Conservation (phyloP, 2,797 vertebrate genomes). For the Pseudochirops cupreus region DNA sequence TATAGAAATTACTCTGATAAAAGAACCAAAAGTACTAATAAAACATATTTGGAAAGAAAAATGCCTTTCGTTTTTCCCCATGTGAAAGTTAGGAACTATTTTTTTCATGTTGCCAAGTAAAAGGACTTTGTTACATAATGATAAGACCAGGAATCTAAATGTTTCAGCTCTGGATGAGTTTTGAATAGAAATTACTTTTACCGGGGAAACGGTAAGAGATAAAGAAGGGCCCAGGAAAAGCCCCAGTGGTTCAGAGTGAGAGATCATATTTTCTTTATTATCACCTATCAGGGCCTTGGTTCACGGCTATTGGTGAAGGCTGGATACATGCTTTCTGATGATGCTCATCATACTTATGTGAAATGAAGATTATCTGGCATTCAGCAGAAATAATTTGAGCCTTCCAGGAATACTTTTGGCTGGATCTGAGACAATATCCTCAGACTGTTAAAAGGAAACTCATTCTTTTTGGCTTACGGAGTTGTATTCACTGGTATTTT, state of each 20-base stretch:
- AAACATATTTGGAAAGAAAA: not conserved
- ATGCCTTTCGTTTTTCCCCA: not conserved
- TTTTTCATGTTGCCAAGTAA: not conserved
- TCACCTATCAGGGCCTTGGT: not conserved
- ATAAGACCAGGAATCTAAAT: not conserved
- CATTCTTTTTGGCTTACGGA: not conserved
- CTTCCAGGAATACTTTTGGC: not conserved
- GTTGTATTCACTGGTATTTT: not conserved
- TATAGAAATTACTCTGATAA: not conserved
- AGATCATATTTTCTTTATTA: not conserved
- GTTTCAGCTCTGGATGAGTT: not conserved
- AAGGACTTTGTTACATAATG: not conserved
- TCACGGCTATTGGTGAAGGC: not conserved
- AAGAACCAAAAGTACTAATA: not conserved
- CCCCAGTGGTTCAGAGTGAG: not conserved
- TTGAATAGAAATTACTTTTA: not conserved
- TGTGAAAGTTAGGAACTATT: not conserved
- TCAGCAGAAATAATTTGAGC: conserved; percentile 6
- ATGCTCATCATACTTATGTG: not conserved
- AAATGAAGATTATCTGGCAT: not conserved
- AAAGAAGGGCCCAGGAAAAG: not conserved
- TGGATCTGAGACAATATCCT: conserved; percentile 8
- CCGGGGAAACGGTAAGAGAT: not conserved
- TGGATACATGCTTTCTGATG: not conserved
- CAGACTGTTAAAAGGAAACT: not conserved